Conservation (phyloP, 2,888 invertebrate genomes). For the Geotrupes spiniger region DNA sequence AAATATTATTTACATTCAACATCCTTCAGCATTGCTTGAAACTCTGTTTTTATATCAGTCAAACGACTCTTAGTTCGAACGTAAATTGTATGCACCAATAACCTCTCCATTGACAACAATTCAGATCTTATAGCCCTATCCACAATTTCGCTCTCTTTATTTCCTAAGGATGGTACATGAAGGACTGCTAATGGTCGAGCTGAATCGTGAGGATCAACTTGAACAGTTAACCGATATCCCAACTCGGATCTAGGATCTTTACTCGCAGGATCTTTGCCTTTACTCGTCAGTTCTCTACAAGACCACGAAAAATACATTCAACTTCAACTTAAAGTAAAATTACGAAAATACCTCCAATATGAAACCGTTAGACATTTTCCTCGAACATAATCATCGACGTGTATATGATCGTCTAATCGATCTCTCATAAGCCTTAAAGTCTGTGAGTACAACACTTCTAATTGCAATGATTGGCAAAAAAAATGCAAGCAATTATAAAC, state of each 20-base stretch:
- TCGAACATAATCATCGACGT: constrained; percentile 86
- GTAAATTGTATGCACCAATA: constrained; percentile 93
- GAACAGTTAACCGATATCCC: constrained; percentile 84
- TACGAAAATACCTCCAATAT: constrained; percentile 76
- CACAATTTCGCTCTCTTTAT: constrained; percentile 68
- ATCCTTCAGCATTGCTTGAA: constrained; percentile 68
- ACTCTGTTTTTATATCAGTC: constrained; percentile 74
- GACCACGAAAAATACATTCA: constrained; percentile 11
- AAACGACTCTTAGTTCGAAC: constrained; percentile 83
- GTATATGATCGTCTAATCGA: constrained; percentile 82
- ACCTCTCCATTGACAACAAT: constrained; percentile 90
- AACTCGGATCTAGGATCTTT: constrained; percentile 78
- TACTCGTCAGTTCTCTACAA: constrained; percentile 57
- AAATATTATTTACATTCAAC: constrained; percentile 61
- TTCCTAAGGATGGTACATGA: constrained; percentile 66
- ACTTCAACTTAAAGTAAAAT: background rate
- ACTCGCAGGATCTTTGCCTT: constrained; percentile 45
- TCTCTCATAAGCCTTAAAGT: constrained; percentile 84
- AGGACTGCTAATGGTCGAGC: constrained; percentile 71
- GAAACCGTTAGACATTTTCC: constrained; percentile 89
- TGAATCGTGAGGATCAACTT: constrained; percentile 80
- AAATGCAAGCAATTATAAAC: constrained; percentile 83
- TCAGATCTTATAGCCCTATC: constrained; percentile 82
- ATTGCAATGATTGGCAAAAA: constrained; percentile 92
- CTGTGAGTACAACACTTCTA: constrained; percentile 88